phyloP scores from a whole-genome alignment of 1,140 invertebrate species.

The Drosophila carrolli region DNA sequence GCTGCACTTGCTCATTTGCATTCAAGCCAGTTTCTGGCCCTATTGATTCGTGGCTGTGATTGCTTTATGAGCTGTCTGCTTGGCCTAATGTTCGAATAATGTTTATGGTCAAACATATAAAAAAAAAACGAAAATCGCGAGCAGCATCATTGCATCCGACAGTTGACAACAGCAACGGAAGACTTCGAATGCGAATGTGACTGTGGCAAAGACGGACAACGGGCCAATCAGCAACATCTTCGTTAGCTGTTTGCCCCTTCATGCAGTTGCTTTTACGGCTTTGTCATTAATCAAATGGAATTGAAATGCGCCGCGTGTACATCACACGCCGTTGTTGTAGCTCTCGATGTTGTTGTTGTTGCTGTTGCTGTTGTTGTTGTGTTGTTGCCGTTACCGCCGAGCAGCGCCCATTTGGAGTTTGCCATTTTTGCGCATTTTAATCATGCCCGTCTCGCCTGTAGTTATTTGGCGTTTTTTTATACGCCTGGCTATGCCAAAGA shows the following conservation, averaged over 20 bases:
- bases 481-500: constrained; percentile 67
- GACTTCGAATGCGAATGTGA: constrained; percentile 3
- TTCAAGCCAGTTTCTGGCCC: constrained; percentile 42
- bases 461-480: constrained; percentile 72
- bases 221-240: constrained; percentile 80
- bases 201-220: constrained; percentile 16
- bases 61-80: constrained; percentile 54
- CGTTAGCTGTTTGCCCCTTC: constrained; percentile 45
- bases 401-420: constrained; percentile 80
- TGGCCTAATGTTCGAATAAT: constrained; percentile 53
- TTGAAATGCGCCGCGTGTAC: constrained; percentile 81
- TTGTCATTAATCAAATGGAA: constrained; percentile 83
- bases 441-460: constrained; percentile 76
- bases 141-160: constrained; percentile 58
- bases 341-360: constrained; percentile 35
- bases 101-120: constrained; percentile 61
- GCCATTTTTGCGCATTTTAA: constrained; percentile 80
- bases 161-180: constrained; percentile 68
- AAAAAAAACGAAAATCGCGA: constrained; percentile 18
- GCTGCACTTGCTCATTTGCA: constrained; percentile 54
- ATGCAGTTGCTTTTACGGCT: constrained; percentile 79
- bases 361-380: constrained; percentile 26
- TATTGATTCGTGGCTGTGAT: constrained; percentile 48
- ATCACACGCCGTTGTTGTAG: constrained; percentile 67
- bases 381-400: constrained; percentile 55